Percentiles rank a stretch among this genome's conserved stretches.
phyloP scores from a whole-genome alignment of 2,797 vertebrate genomes.

The Enteromius paludinosus region DNA sequence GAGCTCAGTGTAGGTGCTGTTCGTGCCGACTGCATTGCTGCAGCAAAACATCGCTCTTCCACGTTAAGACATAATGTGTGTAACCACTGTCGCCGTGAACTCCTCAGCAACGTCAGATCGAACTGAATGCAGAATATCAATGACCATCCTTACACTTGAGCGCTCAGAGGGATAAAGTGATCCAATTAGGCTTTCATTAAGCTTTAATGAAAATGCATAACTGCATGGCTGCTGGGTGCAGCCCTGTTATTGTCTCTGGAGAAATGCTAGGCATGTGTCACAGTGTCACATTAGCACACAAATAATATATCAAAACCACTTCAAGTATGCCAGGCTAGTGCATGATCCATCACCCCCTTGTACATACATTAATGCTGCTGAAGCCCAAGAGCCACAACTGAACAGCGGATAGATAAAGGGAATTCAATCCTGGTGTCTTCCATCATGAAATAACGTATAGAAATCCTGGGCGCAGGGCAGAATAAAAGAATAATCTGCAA shows the following conservation, averaged over 20 bases:
- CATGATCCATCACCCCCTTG: slow-evolving; percentile 42
- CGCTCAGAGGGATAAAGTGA: slow-evolving; percentile 58
- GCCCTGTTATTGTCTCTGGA: slow-evolving; percentile 48
- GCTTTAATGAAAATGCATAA: slow-evolving; percentile 60
- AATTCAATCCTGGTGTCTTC: slow-evolving; percentile 34
- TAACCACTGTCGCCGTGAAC: slow-evolving; percentile 13
- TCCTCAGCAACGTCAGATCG: slow-evolving; percentile 25
- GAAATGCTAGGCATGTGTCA: slow-evolving; percentile 51
- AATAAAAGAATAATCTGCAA: slow-evolving; percentile 25
- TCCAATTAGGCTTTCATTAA: slow-evolving; percentile 61
- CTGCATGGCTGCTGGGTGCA: slow-evolving; percentile 51
- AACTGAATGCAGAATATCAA: slow-evolving; percentile 50
- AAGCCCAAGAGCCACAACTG: slow-evolving; percentile 28
- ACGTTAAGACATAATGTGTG: neutral
- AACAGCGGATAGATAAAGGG: slow-evolving; percentile 29
- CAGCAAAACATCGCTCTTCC: neutral
- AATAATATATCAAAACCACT: slow-evolving; percentile 49
- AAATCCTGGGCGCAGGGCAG: slow-evolving; percentile 2
- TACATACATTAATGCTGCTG: slow-evolving; percentile 45
- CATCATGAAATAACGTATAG: slow-evolving; percentile 24
- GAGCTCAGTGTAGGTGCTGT: neutral
- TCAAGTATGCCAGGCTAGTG: slow-evolving; percentile 39
- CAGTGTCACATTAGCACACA: slow-evolving; percentile 46
- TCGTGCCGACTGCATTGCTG: neutral
- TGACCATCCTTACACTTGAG: slow-evolving; percentile 49